These are phyloP conservation scores for Drosophila athabasca DNA, from an alignment of 1,140 invertebrate species.

Conservation along the genomic window DNA sequence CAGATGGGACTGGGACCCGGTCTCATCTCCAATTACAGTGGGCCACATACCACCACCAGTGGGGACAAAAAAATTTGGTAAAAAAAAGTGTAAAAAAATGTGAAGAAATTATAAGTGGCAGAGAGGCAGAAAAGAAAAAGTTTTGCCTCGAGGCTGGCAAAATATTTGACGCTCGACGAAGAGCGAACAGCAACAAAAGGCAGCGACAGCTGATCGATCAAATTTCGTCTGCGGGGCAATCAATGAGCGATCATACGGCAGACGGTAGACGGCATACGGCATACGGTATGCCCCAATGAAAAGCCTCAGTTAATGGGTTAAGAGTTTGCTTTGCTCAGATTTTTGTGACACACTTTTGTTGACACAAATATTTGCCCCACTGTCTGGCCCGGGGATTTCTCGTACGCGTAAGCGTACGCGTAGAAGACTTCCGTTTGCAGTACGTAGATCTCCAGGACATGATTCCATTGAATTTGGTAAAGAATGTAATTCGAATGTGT, in stretches of 20 bases:
- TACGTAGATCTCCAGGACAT: too few relatives aligned
- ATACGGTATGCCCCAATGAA: conserved; percentile 27
- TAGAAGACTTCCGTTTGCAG: too few relatives aligned
- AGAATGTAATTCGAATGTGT: too few relatives aligned
- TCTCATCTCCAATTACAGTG: conserved; percentile 54
- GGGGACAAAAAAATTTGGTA: background rate
- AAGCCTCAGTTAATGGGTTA: conserved; percentile 60
- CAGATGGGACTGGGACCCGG: conserved; percentile 13
- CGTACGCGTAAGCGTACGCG: too few relatives aligned
- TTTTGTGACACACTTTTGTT: conserved; percentile 72
- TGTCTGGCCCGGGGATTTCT: conserved; percentile 19
- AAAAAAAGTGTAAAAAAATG: background rate
- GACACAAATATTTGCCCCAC: conserved; percentile 50
- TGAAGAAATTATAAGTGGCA: conserved; percentile 22
- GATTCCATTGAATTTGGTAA: too few relatives aligned
- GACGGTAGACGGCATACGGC: background rate
- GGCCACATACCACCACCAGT: conserved; percentile 28
- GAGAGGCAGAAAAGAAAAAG: conserved; percentile 28
- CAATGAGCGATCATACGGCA: conserved; percentile 46
- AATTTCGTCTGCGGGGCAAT: conserved; percentile 58
- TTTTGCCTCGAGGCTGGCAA: conserved; percentile 57
- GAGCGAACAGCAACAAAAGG: conserved; percentile 33
- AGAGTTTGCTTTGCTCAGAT: conserved; percentile 65
- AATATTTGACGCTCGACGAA: conserved; percentile 62
- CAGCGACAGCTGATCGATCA: conserved; percentile 65